These are phyloP conservation scores for Eupristina koningsbergeri DNA, from an alignment of 1,140 invertebrate genomes.

Conservation along the genomic window DNA sequence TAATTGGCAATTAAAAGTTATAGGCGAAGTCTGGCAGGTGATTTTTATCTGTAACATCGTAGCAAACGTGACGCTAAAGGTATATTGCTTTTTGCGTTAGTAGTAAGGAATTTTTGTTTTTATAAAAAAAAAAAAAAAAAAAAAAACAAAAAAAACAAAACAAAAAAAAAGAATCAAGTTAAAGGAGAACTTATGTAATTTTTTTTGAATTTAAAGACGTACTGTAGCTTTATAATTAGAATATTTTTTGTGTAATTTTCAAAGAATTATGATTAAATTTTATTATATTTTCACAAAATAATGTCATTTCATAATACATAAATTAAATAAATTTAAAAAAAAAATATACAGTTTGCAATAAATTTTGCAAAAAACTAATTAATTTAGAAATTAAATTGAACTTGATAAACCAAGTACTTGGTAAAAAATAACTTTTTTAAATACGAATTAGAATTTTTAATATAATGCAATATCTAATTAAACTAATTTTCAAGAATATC, in stretches of 20 bases:
- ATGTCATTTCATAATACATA: too few species aligned
- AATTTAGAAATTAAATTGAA: too few species aligned
- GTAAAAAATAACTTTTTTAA: too few species aligned
- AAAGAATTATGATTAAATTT: not conserved
- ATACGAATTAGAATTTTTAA: too few species aligned
- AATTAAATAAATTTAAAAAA: too few species aligned
- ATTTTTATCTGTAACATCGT: conserved; percentile 33
- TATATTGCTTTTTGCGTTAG: not conserved
- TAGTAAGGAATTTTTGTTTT: conserved; percentile 20
- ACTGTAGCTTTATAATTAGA: conserved; percentile 38
- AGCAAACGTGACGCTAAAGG: conserved; percentile 3
- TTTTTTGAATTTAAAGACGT: not conserved
- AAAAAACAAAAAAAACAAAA: too few species aligned
- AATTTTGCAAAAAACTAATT: too few species aligned
- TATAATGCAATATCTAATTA: too few species aligned
- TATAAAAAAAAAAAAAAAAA: too few species aligned
- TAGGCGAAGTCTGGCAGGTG: not conserved
- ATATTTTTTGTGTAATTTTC: conserved; percentile 9
- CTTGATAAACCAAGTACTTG: too few species aligned
- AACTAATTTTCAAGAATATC: too few species aligned
- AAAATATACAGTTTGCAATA: too few species aligned
- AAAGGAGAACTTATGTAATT: conserved; percentile 16
- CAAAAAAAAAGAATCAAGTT: conserved; percentile 9
- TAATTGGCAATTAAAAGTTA: conserved; percentile 51
- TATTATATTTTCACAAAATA: not conserved